Conservation (phyloP, 1,140 invertebrate genomes). For the Propsilocerus akamusi region DNA sequence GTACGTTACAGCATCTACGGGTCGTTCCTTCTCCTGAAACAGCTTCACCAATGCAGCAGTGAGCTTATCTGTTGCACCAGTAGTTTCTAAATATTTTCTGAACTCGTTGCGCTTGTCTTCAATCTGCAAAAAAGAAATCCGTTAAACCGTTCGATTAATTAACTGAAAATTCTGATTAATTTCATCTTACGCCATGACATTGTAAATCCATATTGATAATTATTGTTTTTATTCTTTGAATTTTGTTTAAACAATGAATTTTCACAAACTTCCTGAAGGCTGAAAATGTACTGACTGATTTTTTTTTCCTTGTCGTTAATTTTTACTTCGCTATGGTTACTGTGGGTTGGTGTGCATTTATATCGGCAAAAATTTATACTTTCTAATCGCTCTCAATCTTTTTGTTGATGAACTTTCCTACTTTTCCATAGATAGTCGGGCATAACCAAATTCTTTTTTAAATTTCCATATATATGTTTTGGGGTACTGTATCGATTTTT, state of each 20-base stretch:
- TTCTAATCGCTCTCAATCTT: no score
- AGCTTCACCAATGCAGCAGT: slow-evolving; percentile 75
- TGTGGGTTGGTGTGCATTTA: neutral
- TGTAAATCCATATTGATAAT: no score
- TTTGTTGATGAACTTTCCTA: no score
- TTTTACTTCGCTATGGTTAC: neutral
- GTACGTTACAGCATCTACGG: slow-evolving; percentile 76
- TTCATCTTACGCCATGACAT: no score
- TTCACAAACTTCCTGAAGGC: neutral
- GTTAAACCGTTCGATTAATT: no score
- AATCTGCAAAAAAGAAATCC: slow-evolving; percentile 29
- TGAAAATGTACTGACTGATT: no score
- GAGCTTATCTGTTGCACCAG: slow-evolving; percentile 75
- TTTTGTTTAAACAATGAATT: neutral
- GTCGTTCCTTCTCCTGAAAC: slow-evolving; percentile 82
- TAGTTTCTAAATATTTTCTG: slow-evolving; percentile 75
- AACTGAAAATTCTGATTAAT: no score
- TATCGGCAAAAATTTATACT: no score
- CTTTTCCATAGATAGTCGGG: no score
- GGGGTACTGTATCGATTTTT: slow-evolving; percentile 1
- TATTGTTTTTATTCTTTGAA: no score
- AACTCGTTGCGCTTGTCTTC: slow-evolving; percentile 87
- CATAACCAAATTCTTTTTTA: no score
- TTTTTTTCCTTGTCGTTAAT: neutral
- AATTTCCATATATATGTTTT: no score